Evolutionary conservation across 1,140 invertebrate genomes (phyloP).

Genomic region (Aphelinus atriplicis): DNA sequence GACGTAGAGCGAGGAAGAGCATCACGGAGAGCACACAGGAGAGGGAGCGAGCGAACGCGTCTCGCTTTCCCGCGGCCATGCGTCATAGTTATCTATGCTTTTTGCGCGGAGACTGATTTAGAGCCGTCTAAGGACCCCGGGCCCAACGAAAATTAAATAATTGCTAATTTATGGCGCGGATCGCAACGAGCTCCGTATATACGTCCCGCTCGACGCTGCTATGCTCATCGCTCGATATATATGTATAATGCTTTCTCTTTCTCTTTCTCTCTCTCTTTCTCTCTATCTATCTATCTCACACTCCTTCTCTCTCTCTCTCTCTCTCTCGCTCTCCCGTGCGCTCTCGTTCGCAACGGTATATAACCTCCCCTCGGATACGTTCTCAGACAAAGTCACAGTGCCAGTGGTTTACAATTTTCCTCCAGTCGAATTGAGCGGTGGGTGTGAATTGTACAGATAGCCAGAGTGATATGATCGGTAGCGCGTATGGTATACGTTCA

Average conservation of each 20-base stretch:
- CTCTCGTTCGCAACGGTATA: not conserved
- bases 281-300: slow-evolving; percentile 20
- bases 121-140: slow-evolving; percentile 66
- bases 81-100: slow-evolving; percentile 69
- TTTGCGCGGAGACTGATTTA: slow-evolving; percentile 68
- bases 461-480: too few relatives aligned
- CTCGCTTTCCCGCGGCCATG: slow-evolving; percentile 63
- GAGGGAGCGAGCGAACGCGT: slow-evolving; percentile 36
- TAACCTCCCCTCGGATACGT: too few relatives aligned
- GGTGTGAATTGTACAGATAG: too few relatives aligned
- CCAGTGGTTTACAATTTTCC: too few relatives aligned
- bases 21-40: not conserved
- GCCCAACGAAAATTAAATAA: slow-evolving; percentile 68
- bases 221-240: too few relatives aligned
- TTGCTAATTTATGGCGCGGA: slow-evolving; percentile 67
- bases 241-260: too few relatives aligned
- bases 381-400: not conserved
- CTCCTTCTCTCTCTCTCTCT: not conserved
- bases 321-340: not conserved
- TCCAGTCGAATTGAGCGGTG: too few relatives aligned
- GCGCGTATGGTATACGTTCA: too few relatives aligned
- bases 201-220: slow-evolving; percentile 9
- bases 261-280: too few relatives aligned
- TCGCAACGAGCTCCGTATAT: slow-evolving; percentile 45
- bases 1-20: slow-evolving; percentile 22